Base-by-base conservation (phyloP, 2,113 vertebrate species). In the Cyprinodon brontotheroides region DNA sequence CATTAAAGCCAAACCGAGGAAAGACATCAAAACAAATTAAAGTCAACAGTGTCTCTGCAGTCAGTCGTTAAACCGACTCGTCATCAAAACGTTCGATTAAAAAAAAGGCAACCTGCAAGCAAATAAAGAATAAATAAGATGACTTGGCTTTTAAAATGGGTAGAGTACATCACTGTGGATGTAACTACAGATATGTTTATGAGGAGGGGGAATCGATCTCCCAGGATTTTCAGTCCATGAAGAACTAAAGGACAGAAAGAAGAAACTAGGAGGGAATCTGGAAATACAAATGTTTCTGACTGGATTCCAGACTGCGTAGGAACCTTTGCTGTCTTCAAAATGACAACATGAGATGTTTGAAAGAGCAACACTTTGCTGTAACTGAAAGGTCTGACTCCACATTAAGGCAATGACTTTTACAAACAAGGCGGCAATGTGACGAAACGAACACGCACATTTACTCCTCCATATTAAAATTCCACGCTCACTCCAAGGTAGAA, bases 61-160 rank as follows among this genome's bases (percentile, higher is more conserved):
- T 64, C 47, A 65, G 62, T 29, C 70, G 17, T 57, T 53, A 68
- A 39, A 39, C 3, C 1, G 59, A 69, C 65, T 66, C 37, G 12
- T 70, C 17, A 60, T 80, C 72, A 61, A 38, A 72, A 72, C 41
- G 70, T 38, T n/a, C 70, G n/a, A 72, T 53, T 41, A 64, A 53
- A 80, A 79, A 88, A 91, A 93, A 92, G 91, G 89, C 91, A 91
- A 91, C 77, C 38, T 83, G 84, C 88, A 90, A 86, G 78, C 79
- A 91, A 79, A 88, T 76, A 90, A 79, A 88, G 41, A 67, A 92
- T 91, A 91, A 92, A 91, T 90, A 90, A 13, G 65, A 82, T 45
- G 80, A 76, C 75, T 81, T 87, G 82, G 87, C 84, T 69, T 91
- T 88, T 85, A 90, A 92, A 90, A 90, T 0, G 66, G 81, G 70